Evolutionary conservation across 2,797 vertebrate species (phyloP).

Genomic region (Thamnophis elegans): DNA sequence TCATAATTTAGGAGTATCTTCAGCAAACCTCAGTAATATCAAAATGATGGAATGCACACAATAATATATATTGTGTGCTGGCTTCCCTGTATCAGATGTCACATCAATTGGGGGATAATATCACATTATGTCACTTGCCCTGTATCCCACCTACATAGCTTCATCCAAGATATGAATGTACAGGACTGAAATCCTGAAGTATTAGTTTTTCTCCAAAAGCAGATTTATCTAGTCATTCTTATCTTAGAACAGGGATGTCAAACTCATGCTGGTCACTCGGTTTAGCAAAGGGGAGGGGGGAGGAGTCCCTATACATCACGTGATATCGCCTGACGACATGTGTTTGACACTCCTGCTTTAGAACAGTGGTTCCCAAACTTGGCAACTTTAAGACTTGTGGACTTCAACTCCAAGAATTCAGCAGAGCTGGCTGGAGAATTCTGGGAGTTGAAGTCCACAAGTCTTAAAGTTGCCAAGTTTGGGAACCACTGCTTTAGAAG

Average conservation of each 20-base stretch:
- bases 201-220: neutral
- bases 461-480: too few species aligned
- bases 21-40: neutral
- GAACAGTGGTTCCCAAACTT: too few species aligned
- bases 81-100: neutral
- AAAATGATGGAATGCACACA: neutral
- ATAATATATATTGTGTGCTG: neutral
- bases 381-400: too few species aligned
- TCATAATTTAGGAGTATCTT: neutral
- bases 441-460: too few species aligned
- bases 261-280: too few species aligned
- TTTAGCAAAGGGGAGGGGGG: too few species aligned
- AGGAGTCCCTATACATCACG: too few species aligned
- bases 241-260: neutral
- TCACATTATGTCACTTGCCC: neutral
- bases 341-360: neutral
- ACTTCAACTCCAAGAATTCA: too few species aligned
- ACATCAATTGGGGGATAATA: neutral
- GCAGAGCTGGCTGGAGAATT: too few species aligned
- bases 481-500: neutral
- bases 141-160: neutral
- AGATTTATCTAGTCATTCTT: neutral
- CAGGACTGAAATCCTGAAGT: neutral
- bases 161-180: neutral
- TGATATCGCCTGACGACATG: too few species aligned